phyloP scores from a whole-genome alignment of 1,140 invertebrate genomes.

The Amyelois transitella region DNA sequence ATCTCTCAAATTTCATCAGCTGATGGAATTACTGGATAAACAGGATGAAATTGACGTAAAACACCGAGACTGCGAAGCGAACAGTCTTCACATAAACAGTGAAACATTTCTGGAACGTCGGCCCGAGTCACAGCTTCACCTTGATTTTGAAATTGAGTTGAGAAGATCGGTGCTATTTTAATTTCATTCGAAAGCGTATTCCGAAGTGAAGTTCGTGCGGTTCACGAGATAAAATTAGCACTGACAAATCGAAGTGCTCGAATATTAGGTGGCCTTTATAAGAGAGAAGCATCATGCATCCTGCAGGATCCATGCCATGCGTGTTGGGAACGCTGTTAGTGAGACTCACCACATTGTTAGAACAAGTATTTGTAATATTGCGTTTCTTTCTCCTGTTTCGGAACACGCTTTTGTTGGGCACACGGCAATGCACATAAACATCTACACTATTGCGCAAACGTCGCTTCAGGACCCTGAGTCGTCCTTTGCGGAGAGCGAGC shows the following conservation, averaged over 20 bases:
- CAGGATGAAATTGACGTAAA: constrained; percentile 46
- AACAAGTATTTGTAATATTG: constrained; percentile 35
- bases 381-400: constrained; percentile 38
- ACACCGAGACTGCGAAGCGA: constrained; percentile 24
- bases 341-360: constrained; percentile 69
- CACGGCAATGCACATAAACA: constrained; percentile 65
- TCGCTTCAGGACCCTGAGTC: constrained; percentile 45
- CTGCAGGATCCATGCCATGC: constrained; percentile 29
- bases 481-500: constrained; percentile 45
- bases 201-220: constrained; percentile 61
- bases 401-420: constrained; percentile 30
- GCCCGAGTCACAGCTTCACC: constrained; percentile 59
- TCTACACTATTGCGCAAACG: constrained; percentile 55
- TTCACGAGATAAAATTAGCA: constrained; percentile 38
- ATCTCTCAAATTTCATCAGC: constrained; percentile 21
- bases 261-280: constrained; percentile 7
- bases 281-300: constrained; percentile 28
- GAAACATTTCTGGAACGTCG: constrained; percentile 57
- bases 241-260: constrained; percentile 10
- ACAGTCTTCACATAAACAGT: constrained; percentile 37
- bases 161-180: constrained; percentile 62
- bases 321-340: constrained; percentile 32
- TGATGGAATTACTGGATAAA: constrained; percentile 24
- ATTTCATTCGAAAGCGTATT: constrained; percentile 59
- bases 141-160: constrained; percentile 70